Evolutionary conservation across 2,113 vertebrate species (phyloP).

Genomic region (Rhineura floridana): DNA sequence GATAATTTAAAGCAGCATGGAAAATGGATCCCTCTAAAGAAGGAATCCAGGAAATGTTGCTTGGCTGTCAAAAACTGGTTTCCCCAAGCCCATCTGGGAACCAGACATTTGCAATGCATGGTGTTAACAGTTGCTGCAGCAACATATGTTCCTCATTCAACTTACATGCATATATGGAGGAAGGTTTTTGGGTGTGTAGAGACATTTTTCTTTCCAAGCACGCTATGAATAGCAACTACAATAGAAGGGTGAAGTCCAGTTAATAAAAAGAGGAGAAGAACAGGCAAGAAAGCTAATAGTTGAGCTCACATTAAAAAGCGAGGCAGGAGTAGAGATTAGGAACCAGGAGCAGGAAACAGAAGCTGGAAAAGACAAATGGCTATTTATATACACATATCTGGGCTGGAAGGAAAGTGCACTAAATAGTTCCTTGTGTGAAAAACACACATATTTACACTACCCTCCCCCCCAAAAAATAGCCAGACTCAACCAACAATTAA

Average conservation of each 20-base stretch:
- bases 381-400: constrained; percentile 65
- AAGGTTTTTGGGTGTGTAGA: constrained; percentile 32
- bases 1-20: neutral
- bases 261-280: constrained; percentile 53
- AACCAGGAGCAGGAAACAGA: constrained; percentile 83
- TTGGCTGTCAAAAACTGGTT: neutral
- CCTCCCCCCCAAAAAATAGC: neutral
- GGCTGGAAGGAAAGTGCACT: constrained; percentile 17
- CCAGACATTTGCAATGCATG: neutral
- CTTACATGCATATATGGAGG: constrained; percentile 29
- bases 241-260: constrained; percentile 55
- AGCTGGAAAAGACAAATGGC: constrained; percentile 87
- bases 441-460: neutral
- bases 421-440: neutral
- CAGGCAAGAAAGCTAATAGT: constrained; percentile 76
- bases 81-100: neutral
- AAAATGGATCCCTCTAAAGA: neutral
- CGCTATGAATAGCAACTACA: constrained; percentile 52
- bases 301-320: constrained; percentile 80
- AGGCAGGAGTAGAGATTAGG: constrained; percentile 84
- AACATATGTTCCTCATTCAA: neutral
- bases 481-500: neutral
- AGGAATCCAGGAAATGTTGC: neutral
- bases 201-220: constrained; percentile 47
- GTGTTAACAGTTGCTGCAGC: constrained; percentile 26